phyloP scores from a whole-genome alignment of 2,888 invertebrate genomes.

The Protula sp. region DNA sequence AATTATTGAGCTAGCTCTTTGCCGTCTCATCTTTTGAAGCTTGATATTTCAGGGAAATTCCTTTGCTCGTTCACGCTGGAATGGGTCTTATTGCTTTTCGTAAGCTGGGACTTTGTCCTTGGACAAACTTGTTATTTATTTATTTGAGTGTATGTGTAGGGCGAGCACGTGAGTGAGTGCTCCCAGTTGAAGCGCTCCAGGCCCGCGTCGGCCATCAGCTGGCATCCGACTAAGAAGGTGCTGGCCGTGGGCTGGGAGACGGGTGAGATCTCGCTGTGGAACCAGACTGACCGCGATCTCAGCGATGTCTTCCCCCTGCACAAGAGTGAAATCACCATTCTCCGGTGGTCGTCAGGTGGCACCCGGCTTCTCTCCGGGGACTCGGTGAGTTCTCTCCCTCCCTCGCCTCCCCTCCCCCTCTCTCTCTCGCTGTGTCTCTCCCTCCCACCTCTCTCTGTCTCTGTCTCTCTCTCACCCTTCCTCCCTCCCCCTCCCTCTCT shows the following conservation, averaged over 20 bases:
- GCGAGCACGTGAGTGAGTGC: conserved; percentile 36
- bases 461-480: too few species aligned
- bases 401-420: too few species aligned
- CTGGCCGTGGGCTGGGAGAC: conserved; percentile 88
- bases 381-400: conserved; percentile 62
- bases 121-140: too few species aligned
- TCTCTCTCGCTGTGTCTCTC: too few species aligned
- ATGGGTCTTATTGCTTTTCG: too few species aligned
- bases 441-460: background rate
- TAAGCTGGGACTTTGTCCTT: too few species aligned
- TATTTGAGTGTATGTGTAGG: conserved; percentile 39
- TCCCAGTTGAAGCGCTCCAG: conserved; percentile 31
- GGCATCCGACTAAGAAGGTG: conserved; percentile 82
- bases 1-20: too few species aligned
- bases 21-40: too few species aligned
- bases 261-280: conserved; percentile 81
- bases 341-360: conserved; percentile 72
- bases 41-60: too few species aligned
- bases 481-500: too few species aligned
- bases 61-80: too few species aligned
- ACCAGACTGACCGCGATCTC: conserved; percentile 57
- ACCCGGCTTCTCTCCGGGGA: conserved; percentile 82
- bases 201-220: conserved; percentile 54
- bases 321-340: conserved; percentile 57
- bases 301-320: conserved; percentile 60